A percentile compares a stretch with the other conserved stretches of the same genome.
These are phyloP conservation scores for Plusia festucae DNA, from an alignment of 2,888 invertebrate species.

Conservation along the genomic window DNA sequence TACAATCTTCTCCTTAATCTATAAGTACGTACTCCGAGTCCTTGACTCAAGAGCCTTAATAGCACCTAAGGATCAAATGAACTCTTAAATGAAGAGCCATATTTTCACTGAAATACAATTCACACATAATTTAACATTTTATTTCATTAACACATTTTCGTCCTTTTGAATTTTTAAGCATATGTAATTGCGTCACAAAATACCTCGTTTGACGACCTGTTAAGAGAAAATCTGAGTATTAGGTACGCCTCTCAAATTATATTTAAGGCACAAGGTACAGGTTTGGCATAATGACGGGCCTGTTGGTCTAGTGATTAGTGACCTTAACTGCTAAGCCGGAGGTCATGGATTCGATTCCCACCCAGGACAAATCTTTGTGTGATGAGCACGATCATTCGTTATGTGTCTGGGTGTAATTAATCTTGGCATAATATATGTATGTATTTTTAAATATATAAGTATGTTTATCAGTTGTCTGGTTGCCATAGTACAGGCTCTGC, in stretches of 20 bases:
- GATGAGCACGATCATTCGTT: no score
- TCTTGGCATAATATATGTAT: no score
- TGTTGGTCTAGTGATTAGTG: no score
- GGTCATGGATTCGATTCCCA: no score
- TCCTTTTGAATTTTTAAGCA: constrained; percentile 15
- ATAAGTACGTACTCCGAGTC: background rate
- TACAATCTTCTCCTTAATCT: background rate
- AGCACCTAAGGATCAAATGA: constrained; percentile 3
- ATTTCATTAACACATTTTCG: constrained; percentile 25
- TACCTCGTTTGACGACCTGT: background rate
- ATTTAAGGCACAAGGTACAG: no score
- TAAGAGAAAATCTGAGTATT: background rate
- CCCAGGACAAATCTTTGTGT: no score
- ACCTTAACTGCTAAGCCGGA: no score
- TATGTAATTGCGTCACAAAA: background rate
- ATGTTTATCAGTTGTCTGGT: no score
- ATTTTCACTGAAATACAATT: background rate
- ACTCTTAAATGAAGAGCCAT: background rate
- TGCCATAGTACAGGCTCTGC: no score
- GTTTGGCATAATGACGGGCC: no score
- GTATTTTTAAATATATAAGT: no score
- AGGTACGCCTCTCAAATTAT: constrained; percentile 1
- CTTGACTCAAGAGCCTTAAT: background rate
- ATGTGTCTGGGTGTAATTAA: no score
- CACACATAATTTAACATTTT: background rate